phyloP scores from a whole-genome alignment of 2,113 vertebrate genomes.

The Zosterops pallidus region DNA sequence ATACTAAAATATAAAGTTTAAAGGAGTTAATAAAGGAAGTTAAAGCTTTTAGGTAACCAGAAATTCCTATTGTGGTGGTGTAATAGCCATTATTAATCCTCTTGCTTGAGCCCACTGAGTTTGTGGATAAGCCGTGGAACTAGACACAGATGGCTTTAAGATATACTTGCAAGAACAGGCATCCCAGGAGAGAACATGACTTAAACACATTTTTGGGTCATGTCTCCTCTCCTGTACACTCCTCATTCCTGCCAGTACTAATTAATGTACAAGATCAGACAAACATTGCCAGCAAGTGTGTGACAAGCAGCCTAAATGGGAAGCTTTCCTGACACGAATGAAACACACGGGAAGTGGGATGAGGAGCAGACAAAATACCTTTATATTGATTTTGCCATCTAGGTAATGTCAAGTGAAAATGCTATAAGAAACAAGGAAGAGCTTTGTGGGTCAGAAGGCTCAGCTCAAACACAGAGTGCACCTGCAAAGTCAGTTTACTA shows the following conservation, averaged over 20 bases:
- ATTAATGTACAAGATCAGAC: slow-evolving; percentile 26
- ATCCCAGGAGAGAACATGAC: background rate
- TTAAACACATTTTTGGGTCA: slow-evolving; percentile 33
- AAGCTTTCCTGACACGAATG: background rate
- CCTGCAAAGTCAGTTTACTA: no score
- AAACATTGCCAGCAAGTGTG: background rate
- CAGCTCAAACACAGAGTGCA: background rate
- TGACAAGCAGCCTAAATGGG: slow-evolving; percentile 21
- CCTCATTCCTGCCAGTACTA: slow-evolving; percentile 28
- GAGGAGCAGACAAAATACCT: background rate
- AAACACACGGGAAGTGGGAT: background rate
- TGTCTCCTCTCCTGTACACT: slow-evolving; percentile 10
- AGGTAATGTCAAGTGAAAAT: background rate
- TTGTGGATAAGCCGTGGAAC: background rate
- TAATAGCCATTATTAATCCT: background rate
- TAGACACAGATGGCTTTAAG: slow-evolving; percentile 2
- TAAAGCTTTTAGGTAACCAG: background rate
- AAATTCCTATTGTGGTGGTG: background rate
- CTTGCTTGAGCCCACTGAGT: background rate
- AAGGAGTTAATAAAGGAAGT: background rate
- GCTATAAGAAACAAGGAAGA: background rate
- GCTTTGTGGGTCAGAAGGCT: background rate
- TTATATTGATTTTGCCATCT: background rate
- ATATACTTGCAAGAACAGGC: background rate
- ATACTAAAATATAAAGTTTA: background rate